Conservation (phyloP, 2,888 invertebrate genomes). For the Ligdia adustata region DNA sequence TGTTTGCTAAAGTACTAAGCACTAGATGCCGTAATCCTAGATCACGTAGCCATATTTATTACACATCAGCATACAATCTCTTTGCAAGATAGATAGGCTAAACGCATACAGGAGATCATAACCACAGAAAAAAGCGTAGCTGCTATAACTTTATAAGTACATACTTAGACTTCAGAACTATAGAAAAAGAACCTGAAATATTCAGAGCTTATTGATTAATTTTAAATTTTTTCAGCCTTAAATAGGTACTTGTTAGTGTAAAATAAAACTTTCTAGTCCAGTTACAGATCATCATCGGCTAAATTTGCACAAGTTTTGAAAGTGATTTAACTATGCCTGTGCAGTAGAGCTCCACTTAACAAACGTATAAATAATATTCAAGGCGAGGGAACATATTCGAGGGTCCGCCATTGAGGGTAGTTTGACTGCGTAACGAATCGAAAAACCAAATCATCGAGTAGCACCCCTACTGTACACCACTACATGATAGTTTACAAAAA, state of each 20-base stretch:
- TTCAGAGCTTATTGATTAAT: no score
- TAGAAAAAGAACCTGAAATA: no score
- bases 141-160: no score
- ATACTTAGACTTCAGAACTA: no score
- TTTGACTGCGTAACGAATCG: conserved; percentile 84
- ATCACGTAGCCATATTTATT: background rate
- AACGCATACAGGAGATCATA: conserved; percentile 1
- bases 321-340: conserved; percentile 6
- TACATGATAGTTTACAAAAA: conserved; percentile 77
- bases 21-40: conserved; percentile 69
- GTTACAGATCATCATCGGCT: no score
- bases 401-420: conserved; percentile 79
- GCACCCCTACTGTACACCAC: conserved; percentile 80
- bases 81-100: background rate
- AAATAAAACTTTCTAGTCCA: no score
- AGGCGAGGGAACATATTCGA: conserved; percentile 81
- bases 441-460: conserved; percentile 84
- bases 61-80: conserved; percentile 9
- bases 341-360: conserved; percentile 76
- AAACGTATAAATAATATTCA: conserved; percentile 84
- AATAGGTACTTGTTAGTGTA: no score
- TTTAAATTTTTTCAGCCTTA: no score
- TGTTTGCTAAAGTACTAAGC: conserved; percentile 82
- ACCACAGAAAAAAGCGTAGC: no score
- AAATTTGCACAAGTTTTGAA: conserved; percentile 4